Percentiles rank a stretch among this genome's conserved stretches.
These are phyloP conservation scores for Collichthys lucidus DNA, from an alignment of 2,113 vertebrate species.

Conservation along the genomic window DNA sequence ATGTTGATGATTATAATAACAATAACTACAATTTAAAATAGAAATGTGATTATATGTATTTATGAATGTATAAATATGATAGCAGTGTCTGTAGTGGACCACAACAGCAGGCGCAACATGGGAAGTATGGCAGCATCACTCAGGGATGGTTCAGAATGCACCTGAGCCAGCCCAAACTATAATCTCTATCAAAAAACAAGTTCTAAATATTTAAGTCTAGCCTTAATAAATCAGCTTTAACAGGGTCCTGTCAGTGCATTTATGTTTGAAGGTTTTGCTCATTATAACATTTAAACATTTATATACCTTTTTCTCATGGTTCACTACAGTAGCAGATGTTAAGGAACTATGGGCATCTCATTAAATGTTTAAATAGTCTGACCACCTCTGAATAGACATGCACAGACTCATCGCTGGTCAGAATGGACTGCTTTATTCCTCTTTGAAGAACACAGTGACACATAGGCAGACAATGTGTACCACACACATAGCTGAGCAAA, in stretches of 20 bases:
- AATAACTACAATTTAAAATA: no score
- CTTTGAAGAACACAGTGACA: slow-evolving; percentile 1
- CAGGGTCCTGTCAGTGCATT: background rate
- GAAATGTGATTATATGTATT: no score
- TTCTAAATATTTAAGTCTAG: background rate
- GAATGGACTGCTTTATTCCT: background rate
- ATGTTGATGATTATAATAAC: no score
- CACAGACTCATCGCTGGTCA: background rate
- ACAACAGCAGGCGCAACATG: no score
- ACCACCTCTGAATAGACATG: slow-evolving; percentile 10
- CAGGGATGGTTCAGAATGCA: no score
- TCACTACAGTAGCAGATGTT: background rate
- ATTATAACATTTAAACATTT: background rate
- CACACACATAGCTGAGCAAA: slow-evolving; percentile 2
- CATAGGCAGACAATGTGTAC: background rate
- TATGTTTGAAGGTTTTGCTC: background rate
- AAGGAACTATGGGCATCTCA: background rate
- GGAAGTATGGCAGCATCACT: no score
- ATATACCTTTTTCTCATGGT: background rate
- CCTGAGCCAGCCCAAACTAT: no score
- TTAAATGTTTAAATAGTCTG: background rate
- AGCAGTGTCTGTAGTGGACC: no score
- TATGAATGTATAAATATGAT: no score
- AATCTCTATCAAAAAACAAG: no score
- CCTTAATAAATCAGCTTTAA: background rate